Evolutionary conservation across 2,797 vertebrate species (phyloP), one percentile per base, ranked within the genome.

Genomic region (Trematocara caparti): DNA sequence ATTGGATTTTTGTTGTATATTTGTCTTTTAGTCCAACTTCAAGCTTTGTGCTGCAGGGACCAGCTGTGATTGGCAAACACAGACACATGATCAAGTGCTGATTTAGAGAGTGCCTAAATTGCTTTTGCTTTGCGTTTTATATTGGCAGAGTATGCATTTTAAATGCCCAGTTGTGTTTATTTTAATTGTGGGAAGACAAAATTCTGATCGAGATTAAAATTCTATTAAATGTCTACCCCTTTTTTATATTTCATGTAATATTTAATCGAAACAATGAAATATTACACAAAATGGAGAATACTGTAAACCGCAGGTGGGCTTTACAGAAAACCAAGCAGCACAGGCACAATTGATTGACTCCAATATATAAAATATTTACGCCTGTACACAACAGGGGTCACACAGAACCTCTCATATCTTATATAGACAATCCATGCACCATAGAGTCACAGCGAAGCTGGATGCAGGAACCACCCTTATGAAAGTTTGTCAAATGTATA

Each of bases 321-420:
- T 78, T 9, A 19, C n/a, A 7, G 47, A 75, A 34, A 43, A 59
- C 50, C 43, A 79, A 72, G 62, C 80, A 83, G 49, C 6, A 40
- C 78, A 73, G 40, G 48, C 89, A 77, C 78, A 90, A 92, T 92
- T 66, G 89, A 93, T 91, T 80, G 84, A 80, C 83, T 92, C 78
- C 78, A 49, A 75, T 84, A 45, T 85, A 91, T 93, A 84, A 90
- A 92, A 92, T 92, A 91, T 94, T 83, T 88, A 88, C 48, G 82
- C 53, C 36, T 34, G 48, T 81, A 78, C 24, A 51, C 78, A 88
- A 72, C 77, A 51, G 83, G 69, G 87, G 80, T 90, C 85, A 53
- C 74, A 73, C 72, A 74, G 76, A 85, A 86, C 86, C 59, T 75
- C 78, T 84, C 47, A 64, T 49, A 74, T 88, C 81, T 85, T 85